Evolutionary conservation across 2,888 invertebrate species (phyloP).

Genomic region (Stenichneumon culpator): DNA sequence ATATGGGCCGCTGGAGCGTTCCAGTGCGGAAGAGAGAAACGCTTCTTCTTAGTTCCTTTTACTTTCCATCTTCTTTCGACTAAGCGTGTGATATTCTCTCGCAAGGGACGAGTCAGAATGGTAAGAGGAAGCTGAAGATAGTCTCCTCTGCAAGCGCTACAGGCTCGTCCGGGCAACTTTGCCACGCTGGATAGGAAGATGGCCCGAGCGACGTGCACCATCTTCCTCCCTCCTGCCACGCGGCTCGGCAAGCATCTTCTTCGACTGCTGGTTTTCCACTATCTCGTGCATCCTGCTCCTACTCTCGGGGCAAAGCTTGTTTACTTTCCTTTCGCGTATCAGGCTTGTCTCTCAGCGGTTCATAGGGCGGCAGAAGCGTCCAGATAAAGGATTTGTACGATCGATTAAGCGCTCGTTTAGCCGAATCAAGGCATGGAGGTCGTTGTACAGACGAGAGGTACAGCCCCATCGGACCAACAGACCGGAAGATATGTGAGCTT

Average conservation of each 20-base stretch:
- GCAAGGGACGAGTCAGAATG: slow-evolving; percentile 5
- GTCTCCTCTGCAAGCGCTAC: slow-evolving; percentile 47
- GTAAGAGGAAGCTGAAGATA: slow-evolving; percentile 11
- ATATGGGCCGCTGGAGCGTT: slow-evolving; percentile 40
- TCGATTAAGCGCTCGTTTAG: slow-evolving; percentile 32
- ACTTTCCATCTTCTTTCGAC: slow-evolving; percentile 31
- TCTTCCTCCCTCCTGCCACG: not conserved
- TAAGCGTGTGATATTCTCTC: slow-evolving; percentile 21
- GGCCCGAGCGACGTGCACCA: slow-evolving; percentile 15
- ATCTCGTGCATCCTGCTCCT: slow-evolving; percentile 13
- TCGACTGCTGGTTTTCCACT: slow-evolving; percentile 19
- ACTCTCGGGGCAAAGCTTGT: slow-evolving; percentile 33
- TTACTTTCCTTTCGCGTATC: slow-evolving; percentile 52
- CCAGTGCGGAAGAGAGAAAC: slow-evolving; percentile 45
- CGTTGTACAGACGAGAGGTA: not conserved
- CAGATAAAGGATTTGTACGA: slow-evolving; percentile 21
- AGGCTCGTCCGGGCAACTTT: slow-evolving; percentile 53
- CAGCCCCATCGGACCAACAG: not conserved
- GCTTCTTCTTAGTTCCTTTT: slow-evolving; percentile 37
- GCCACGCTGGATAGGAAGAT: slow-evolving; percentile 49
- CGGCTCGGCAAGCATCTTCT: slow-evolving; percentile 30
- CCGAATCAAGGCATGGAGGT: not conserved
- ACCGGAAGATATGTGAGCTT: slow-evolving; percentile 1
- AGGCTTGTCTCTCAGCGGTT: not conserved
- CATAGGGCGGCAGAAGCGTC: not conserved